Evolutionary conservation across 2,797 vertebrate genomes (phyloP).

Genomic region (Meriones psammophilus): DNA sequence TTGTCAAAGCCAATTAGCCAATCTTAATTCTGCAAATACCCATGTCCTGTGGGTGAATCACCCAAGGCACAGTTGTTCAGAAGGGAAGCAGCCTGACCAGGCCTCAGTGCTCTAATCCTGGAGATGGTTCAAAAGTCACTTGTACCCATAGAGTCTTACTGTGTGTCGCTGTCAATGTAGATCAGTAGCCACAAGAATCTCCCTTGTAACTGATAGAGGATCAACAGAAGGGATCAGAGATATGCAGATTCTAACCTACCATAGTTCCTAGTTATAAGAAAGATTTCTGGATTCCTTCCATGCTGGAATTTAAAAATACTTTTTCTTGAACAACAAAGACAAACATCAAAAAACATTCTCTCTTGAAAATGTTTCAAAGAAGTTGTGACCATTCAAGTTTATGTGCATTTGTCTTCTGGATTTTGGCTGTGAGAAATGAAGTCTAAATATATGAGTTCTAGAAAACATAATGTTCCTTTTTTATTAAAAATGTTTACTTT

Average conservation of each 20-base stretch:
- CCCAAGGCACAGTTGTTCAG: background rate
- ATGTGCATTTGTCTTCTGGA: background rate
- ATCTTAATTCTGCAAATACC: background rate
- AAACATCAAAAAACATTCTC: background rate
- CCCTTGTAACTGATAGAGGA: background rate
- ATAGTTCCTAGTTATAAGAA: too few relatives aligned
- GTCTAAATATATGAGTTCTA: background rate
- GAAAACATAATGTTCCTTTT: background rate
- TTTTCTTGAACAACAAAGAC: too few relatives aligned
- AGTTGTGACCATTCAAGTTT: background rate
- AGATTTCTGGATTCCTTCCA: too few relatives aligned
- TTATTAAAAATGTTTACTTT: background rate
- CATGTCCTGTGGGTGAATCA: background rate
- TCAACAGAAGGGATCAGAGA: rapidly evolving
- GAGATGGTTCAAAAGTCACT: rapidly evolving
- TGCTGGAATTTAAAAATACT: too few relatives aligned
- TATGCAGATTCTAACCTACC: background rate
- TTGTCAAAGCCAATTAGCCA: background rate
- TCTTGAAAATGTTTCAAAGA: background rate
- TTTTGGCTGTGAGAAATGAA: background rate
- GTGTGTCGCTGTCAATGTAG: background rate
- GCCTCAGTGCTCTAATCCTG: background rate
- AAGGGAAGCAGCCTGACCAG: background rate
- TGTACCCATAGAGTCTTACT: rapidly evolving
- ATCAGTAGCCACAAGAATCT: background rate